Percentiles rank a stretch among this genome's conserved stretches.
Conservation (phyloP, 2,888 invertebrate species). For the Caenorhabditis macrosperma region DNA sequence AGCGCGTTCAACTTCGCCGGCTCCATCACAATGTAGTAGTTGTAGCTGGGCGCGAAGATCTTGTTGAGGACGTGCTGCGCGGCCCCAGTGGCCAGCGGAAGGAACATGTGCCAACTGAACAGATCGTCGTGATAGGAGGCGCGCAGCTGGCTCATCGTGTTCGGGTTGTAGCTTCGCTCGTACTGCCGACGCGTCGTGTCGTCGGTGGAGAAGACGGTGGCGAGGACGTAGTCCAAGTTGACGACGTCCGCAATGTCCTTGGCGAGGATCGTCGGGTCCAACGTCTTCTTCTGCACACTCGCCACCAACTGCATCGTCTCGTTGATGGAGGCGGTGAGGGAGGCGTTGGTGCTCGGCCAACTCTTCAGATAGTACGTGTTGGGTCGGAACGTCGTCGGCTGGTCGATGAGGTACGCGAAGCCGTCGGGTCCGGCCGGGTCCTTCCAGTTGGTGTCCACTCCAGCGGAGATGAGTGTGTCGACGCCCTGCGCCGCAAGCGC, state of each 20-base stretch:
- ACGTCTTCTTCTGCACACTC: constrained; percentile 38
- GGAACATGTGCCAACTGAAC: constrained; percentile 63
- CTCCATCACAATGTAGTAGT: constrained; percentile 62
- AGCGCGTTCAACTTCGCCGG: constrained; percentile 51
- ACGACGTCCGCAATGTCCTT: constrained; percentile 66
- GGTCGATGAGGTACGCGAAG: constrained; percentile 73
- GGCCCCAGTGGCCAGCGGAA: constrained; percentile 54
- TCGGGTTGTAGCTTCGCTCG: constrained; percentile 70
- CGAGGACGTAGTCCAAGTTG: constrained; percentile 71
- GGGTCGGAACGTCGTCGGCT: constrained; percentile 66
- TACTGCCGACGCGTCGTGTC: constrained; percentile 72
- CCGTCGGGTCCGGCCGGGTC: constrained; percentile 70
- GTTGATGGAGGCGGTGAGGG: constrained; percentile 29
- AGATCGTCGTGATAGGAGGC: constrained; percentile 19
- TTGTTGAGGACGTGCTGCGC: constrained; percentile 40
- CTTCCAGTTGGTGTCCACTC: constrained; percentile 76
- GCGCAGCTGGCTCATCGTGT: constrained; percentile 52
- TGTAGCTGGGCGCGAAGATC: constrained; percentile 34
- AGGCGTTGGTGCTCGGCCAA: constrained; percentile 51
- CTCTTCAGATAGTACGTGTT: constrained; percentile 69
- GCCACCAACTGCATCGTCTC: constrained; percentile 60
- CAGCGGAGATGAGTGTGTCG: constrained; percentile 55
- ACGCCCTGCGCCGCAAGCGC: constrained; percentile 57
- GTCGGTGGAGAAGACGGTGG: constrained; percentile 68
- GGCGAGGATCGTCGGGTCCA: constrained; percentile 55